Evolutionary conservation across 2,113 vertebrate species (phyloP).

Genomic region (Muntiacus reevesi): DNA sequence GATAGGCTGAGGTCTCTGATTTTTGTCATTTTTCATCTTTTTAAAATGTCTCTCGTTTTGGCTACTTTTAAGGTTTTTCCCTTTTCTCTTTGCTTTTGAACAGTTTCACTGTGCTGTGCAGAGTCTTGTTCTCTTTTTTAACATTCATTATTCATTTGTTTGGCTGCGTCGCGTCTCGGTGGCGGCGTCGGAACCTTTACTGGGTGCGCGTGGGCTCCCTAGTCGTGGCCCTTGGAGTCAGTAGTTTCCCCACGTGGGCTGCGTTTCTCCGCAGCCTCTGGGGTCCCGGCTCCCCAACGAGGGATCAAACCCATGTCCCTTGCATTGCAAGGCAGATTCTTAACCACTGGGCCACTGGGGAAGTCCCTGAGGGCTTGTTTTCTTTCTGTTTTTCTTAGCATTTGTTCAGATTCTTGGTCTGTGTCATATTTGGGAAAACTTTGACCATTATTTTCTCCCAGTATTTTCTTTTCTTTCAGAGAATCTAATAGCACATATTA

Average conservation of each 20-base stretch:
- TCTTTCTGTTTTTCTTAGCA: background rate
- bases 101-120: background rate
- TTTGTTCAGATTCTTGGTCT: background rate
- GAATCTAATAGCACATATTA: background rate
- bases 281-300: background rate
- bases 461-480: background rate
- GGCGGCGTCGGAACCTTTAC: accelerated
- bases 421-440: background rate
- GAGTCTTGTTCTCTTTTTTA: background rate
- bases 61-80: background rate
- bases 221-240: background rate
- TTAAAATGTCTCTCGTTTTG: background rate
- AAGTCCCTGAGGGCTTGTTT: background rate
- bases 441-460: background rate
- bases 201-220: background rate
- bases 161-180: accelerated
- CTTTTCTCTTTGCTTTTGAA: background rate
- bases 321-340: background rate
- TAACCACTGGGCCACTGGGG: background rate
- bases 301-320: background rate
- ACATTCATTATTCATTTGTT: accelerated
- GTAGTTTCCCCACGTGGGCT: background rate
- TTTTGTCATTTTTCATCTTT: background rate
- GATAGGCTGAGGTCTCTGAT: background rate
- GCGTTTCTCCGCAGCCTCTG: background rate